phyloP scores from a whole-genome alignment of 2,888 invertebrate species.

The Nemurella pictetii region DNA sequence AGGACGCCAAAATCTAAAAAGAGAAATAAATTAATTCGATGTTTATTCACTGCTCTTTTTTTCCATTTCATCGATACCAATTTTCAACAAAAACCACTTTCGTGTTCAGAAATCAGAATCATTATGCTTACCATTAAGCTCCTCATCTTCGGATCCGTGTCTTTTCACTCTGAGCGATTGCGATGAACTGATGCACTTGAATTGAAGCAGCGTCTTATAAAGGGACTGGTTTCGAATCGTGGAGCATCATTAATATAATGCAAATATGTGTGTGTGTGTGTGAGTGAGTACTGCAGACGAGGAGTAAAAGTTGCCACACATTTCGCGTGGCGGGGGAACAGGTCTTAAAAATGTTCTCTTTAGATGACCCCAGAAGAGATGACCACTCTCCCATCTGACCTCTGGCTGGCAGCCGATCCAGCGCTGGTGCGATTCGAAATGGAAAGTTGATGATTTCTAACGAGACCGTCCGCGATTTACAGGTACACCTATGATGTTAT shows the following conservation, averaged over 20 bases:
- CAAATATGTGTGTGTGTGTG: background rate
- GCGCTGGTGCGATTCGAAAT: conserved; percentile 9
- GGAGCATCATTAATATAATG: conserved; percentile 12
- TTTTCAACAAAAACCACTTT: background rate
- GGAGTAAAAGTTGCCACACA: conserved; percentile 27
- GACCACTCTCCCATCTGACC: conserved; percentile 31
- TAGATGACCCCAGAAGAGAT: conserved; percentile 10
- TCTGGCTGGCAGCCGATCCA: conserved; percentile 1
- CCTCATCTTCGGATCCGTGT: background rate
- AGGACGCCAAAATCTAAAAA: conserved; percentile 47
- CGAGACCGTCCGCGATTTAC: conserved; percentile 13
- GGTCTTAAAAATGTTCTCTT: background rate
- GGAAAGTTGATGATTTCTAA: conserved; percentile 31
- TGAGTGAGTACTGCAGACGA: background rate
- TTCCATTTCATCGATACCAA: background rate
- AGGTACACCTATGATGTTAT: background rate
- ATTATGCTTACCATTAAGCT: conserved; percentile 4
- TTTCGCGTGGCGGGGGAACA: conserved; percentile 14
- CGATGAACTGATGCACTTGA: conserved; percentile 27
- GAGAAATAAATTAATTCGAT: background rate
- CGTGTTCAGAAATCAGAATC: background rate
- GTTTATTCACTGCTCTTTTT: background rate
- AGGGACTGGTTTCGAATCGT: background rate
- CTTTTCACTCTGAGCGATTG: background rate
- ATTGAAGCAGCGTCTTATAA: conserved; percentile 3